A percentile compares a stretch with the other conserved stretches of the same genome.
phyloP scores from a whole-genome alignment of 2,888 invertebrate species.

The Agrotis ipsilon region DNA sequence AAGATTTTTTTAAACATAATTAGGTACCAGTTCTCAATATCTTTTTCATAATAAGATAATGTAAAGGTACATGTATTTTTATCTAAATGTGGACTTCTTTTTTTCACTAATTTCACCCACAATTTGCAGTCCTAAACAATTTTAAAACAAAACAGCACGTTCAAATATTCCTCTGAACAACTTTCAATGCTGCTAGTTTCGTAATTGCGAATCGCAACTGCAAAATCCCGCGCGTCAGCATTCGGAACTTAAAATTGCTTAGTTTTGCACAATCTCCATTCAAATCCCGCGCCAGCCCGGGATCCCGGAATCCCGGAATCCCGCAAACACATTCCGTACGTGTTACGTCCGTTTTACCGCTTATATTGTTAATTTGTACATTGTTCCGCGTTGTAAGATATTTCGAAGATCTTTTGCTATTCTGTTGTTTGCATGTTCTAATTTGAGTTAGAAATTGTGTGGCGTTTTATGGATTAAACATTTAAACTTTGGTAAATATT shows the following conservation, averaged over 20 bases:
- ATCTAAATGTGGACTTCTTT: too few relatives aligned
- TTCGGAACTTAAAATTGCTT: constrained; percentile 53
- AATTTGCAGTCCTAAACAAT: background rate
- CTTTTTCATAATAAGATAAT: too few relatives aligned
- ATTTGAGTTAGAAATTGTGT: constrained; percentile 20
- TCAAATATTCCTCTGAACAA: constrained; percentile 12
- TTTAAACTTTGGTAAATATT: constrained; percentile 1
- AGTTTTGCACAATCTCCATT: constrained; percentile 55
- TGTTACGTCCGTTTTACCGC: constrained; percentile 48
- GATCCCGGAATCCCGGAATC: constrained; percentile 24
- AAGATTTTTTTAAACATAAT: too few relatives aligned
- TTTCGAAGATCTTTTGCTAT: constrained; percentile 44
- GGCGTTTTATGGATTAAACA: background rate
- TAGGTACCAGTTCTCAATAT: too few relatives aligned
- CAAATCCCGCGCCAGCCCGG: constrained; percentile 33
- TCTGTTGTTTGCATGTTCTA: constrained; percentile 32
- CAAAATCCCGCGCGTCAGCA: constrained; percentile 30
- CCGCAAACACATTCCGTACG: constrained; percentile 54
- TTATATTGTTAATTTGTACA: constrained; percentile 62
- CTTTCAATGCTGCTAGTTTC: constrained; percentile 8
- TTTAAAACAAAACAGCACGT: background rate
- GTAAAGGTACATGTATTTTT: background rate
- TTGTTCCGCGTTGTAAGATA: constrained; percentile 46
- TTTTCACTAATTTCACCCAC: background rate
- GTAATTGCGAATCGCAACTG: constrained; percentile 32